Evolutionary conservation across 2,113 vertebrate species (phyloP).

Genomic region (Poecile atricapillus): DNA sequence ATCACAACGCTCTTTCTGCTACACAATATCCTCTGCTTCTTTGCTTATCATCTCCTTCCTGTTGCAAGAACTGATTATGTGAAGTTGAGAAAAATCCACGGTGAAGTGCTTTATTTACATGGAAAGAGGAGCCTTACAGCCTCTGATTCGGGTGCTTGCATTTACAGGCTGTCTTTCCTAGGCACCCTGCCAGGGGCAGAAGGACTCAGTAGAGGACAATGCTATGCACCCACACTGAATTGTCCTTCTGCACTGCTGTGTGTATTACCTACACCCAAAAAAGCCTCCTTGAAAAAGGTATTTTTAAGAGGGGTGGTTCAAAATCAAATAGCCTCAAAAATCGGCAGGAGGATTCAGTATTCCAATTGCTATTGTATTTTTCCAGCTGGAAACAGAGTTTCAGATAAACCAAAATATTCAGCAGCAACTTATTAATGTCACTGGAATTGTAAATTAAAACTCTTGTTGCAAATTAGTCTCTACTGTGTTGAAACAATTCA

Average conservation of each 20-base stretch:
- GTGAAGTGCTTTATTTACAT: neutral
- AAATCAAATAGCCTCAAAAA: neutral
- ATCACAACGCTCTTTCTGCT: neutral
- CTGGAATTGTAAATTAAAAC: neutral
- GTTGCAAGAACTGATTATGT: neutral
- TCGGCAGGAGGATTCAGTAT: neutral
- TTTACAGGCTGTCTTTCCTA: neutral
- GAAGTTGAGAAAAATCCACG: neutral
- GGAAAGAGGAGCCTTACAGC: neutral
- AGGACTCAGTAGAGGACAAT: neutral
- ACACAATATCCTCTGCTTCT: neutral
- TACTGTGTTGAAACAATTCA: neutral
- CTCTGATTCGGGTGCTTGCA: neutral
- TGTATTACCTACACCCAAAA: neutral
- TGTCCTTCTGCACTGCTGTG: neutral
- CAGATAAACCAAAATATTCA: neutral
- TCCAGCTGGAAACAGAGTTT: neutral
- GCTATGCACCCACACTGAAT: neutral
- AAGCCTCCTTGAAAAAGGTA: neutral
- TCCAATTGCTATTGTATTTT: neutral
- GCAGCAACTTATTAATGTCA: neutral
- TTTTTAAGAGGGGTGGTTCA: neutral
- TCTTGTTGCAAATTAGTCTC: constrained; percentile 20
- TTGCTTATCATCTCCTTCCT: neutral
- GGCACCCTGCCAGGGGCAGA: neutral